Evolutionary conservation across 2,797 vertebrate species (phyloP).

Genomic region (Pygocentrus nattereri): DNA sequence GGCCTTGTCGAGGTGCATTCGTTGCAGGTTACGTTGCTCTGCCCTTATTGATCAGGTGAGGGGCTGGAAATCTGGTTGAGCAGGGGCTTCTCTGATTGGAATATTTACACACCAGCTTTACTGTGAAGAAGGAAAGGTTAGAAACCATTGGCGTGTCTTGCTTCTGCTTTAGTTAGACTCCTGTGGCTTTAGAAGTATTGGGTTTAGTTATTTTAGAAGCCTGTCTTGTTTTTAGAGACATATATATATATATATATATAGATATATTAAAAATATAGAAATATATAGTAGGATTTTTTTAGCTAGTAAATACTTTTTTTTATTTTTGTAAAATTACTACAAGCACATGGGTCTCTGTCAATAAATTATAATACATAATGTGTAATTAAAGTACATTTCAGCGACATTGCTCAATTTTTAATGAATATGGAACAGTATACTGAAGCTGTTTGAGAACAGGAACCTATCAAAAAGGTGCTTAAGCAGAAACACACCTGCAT

Average conservation of each 20-base stretch:
- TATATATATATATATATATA: no score
- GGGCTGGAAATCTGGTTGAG: conserved; percentile 49
- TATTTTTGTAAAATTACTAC: no score
- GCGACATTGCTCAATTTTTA: no score
- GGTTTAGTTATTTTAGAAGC: no score
- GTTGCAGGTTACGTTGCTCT: conserved; percentile 61
- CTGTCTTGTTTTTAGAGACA: no score
- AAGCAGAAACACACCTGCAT: not conserved
- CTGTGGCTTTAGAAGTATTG: not conserved
- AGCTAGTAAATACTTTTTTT: no score
- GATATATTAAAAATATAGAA: no score
- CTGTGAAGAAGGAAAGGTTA: conserved; percentile 44
- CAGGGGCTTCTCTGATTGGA: conserved; percentile 54
- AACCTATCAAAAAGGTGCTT: not conserved
- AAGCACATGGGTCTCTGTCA: no score
- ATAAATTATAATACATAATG: no score
- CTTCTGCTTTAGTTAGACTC: conserved; percentile 14
- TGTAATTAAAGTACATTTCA: no score
- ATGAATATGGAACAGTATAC: no score
- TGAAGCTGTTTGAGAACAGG: not conserved
- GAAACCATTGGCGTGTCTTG: not conserved
- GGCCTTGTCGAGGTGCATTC: conserved; percentile 68
- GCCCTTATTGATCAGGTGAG: conserved; percentile 64
- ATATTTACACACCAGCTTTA: conserved; percentile 59
- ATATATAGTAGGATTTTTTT: no score